Evolutionary conservation across 53 echinoderm and acorn worm genomes (phyloP), one percentile per base, ranked within the genome.

Genomic region (Glandiceps talaboti): DNA sequence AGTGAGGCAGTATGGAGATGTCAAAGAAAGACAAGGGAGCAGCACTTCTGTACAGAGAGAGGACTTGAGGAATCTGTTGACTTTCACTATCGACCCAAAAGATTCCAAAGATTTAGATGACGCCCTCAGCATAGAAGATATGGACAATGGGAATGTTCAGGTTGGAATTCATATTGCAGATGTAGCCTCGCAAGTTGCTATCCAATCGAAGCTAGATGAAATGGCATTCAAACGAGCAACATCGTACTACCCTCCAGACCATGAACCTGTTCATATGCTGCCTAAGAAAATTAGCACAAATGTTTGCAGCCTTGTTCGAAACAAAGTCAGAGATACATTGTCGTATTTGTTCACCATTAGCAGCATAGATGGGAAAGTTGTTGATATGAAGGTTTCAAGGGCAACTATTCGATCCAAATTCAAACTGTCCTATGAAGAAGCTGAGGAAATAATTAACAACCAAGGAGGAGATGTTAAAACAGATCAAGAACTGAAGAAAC

Each of bases 111-210:
- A 92, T 82, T 79, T 90, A 1, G 96, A 96, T 64, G 89, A 88
- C 87, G 97, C 92, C n/a, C 73, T 96, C n/a, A 93, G 89, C 74
- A 78, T 92, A 0, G 85, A 84, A 26, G 28, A 12, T 32, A 31
- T 82, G 30, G 75, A 77, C 27, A 88, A 91, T 27, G 79, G 85
- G 12, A 79, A 78, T 32, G 85, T 85, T 74, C 31, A 77, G 30
- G 78, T 96, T 72, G 92, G 91, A 0, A 76, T 96, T 14, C 97
- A 96, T 82, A 88, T 96, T 30, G 86, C 97, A 25, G 97, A 96
- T 79, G 97, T 96, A 14, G 73, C 89, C 73, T 92, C 81, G 82
- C 90, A 90, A 79, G 87, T 92, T 12, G 32, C 80, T 27, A 87
- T 86, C 75, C 86, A 83, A 32, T 81, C 89, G 27, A 14, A 31